phyloP scores from a whole-genome alignment of 2,113 vertebrate species.

The Gracilinanus agilis region DNA sequence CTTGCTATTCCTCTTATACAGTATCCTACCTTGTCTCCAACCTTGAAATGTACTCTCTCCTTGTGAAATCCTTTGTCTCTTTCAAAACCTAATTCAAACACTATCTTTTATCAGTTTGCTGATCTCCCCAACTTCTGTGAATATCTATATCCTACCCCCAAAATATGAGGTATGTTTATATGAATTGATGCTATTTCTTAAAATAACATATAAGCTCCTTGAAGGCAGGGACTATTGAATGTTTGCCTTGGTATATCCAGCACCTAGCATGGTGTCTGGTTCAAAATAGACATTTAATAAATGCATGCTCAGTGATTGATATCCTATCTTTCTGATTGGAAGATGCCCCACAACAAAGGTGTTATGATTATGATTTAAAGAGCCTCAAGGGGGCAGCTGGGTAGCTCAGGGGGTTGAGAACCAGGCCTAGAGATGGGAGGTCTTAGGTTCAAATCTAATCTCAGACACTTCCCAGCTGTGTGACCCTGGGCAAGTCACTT shows the following conservation, averaged over 20 bases:
- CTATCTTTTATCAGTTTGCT: not conserved
- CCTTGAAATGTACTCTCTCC: not conserved
- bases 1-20: not conserved
- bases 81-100: not conserved
- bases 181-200: not conserved
- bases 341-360: not conserved
- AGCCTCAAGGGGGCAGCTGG: too few relatives aligned
- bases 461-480: too few relatives aligned
- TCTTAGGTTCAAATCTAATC: too few relatives aligned
- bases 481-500: too few relatives aligned
- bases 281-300: not conserved
- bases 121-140: not conserved
- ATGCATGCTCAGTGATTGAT: not conserved
- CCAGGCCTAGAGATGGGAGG: too few relatives aligned
- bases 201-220: not conserved
- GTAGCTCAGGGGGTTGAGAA: too few relatives aligned
- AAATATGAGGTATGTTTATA: not conserved
- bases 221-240: not conserved
- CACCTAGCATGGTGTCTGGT: not conserved
- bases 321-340: not conserved
- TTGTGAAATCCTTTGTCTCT: not conserved
- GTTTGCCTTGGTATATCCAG: not conserved
- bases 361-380: not conserved
- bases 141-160: not conserved
- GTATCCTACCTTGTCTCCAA: not conserved